phyloP scores from a whole-genome alignment of 2,113 vertebrate species.

The Irena cyanogastra region DNA sequence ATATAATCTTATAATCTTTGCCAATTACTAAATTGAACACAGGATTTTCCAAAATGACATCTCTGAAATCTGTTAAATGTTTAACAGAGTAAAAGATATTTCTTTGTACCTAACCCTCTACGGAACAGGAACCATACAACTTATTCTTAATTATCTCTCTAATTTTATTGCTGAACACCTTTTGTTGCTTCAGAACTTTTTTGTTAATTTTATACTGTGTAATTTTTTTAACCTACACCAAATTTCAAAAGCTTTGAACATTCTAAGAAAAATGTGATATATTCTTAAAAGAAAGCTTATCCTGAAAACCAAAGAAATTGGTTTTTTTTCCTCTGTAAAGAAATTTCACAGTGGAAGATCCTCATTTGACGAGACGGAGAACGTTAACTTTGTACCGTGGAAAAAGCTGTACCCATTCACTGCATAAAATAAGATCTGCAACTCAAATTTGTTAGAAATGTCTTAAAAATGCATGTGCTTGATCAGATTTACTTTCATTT shows the following conservation, averaged over 20 bases:
- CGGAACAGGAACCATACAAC: background rate
- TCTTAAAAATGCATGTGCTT: background rate
- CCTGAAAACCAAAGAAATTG: background rate
- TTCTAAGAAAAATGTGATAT: background rate
- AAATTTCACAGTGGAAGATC: background rate
- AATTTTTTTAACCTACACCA: background rate
- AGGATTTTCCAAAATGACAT: background rate
- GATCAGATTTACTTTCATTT: background rate
- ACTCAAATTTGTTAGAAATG: background rate
- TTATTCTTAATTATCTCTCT: background rate
- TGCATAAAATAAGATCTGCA: background rate
- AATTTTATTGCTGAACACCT: background rate
- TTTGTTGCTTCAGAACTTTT: background rate
- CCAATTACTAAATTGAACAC: background rate
- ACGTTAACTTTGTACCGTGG: background rate
- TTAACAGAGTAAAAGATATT: background rate
- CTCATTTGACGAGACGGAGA: background rate
- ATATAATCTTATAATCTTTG: background rate
- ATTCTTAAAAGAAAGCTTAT: background rate
- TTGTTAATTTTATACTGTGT: background rate
- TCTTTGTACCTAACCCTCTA: background rate
- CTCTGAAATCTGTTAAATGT: background rate
- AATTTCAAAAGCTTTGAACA: background rate
- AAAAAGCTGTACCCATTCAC: background rate
- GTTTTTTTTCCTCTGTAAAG: background rate